Evolutionary conservation across 2,888 invertebrate species (phyloP), one percentile per base, ranked within the genome.

Genomic region (Sicus ferrugineus): DNA sequence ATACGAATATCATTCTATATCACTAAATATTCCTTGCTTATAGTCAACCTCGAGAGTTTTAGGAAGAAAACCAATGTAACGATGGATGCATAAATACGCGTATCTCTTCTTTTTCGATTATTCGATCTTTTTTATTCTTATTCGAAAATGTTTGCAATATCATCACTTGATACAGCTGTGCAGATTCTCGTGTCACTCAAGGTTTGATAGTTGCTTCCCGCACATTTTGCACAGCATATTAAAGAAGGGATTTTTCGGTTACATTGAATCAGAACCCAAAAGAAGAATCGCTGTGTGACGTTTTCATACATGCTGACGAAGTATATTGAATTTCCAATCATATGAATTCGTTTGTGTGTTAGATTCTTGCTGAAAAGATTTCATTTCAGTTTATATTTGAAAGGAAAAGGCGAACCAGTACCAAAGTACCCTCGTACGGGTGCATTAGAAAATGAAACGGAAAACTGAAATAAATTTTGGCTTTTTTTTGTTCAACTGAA

Each of bases 301-400:
- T 54, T 54, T 23, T 16, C 16, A 28, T 23, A 54, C 23, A 26
- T 28, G 26, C 23, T 54, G 54, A 54, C 28, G 26, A 26, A 54
- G 3, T 28, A 28, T 54, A 54, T 54, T 54, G 54, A 23, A 54
- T 54, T 54, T 54, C 54, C 54, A 54, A 54, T 28, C 26, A 28
- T 9, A 26, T 23, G 26, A 54, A 54, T 54, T 3, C n/a, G 14
- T 46, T 9, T 54, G 2, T 42, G n/a, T 42, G 42, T 42, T 42
- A n/a, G 19, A 50, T 50, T 50, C 3, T n/a, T 21, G 23, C 19
- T 50, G 16, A 19, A 50, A 14, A 54, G 26, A 52, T 16, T 54
- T 23, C 14, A 54, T 28, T 54, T 54, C 21, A 54, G 7, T 54
- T 54, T 23, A 5, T 21, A 9, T 5, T 52, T 52, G 21, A 23